Conservation (phyloP, 1,140 invertebrate genomes). For the Lysiphlebus fabarum region DNA sequence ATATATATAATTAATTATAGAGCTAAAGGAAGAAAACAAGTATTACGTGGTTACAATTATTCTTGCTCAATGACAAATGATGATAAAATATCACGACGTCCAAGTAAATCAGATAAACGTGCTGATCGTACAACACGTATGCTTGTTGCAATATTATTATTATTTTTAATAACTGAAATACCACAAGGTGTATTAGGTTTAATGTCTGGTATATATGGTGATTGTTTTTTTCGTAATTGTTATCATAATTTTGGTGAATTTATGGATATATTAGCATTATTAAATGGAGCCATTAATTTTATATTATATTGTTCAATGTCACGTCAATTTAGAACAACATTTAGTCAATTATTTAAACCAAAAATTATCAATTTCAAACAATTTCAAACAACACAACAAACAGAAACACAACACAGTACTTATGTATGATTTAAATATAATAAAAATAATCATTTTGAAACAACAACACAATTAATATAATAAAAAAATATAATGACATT, state of each 20-base stretch:
- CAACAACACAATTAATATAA: too few relatives aligned
- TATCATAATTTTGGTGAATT: conserved; percentile 81
- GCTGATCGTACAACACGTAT: conserved; percentile 86
- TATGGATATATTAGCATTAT: conserved; percentile 86
- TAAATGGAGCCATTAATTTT: conserved; percentile 92
- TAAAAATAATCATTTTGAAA: too few relatives aligned
- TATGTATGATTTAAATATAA: conserved; percentile 54
- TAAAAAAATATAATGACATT: too few relatives aligned
- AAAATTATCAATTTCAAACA: conserved; percentile 44
- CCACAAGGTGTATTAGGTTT: conserved; percentile 77
- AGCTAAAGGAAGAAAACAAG: conserved; percentile 67
- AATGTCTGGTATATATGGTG: conserved; percentile 68
- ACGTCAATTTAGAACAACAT: conserved; percentile 84
- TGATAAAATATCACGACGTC: conserved; percentile 30
- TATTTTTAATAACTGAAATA: conserved; percentile 85
- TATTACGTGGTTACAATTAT: conserved; percentile 61
- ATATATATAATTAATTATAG: conserved; percentile 52
- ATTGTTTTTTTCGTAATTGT: conserved; percentile 71
- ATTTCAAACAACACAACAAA: conserved; percentile 55
- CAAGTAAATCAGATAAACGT: conserved; percentile 65
- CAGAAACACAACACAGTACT: conserved; percentile 54
- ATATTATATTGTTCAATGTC: conserved; percentile 94
- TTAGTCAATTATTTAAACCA: conserved; percentile 68
- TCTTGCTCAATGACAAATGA: conserved; percentile 51
- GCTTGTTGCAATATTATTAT: conserved; percentile 79